Conservation (phyloP, 2,113 vertebrate species). For the Heterocephalus glaber region DNA sequence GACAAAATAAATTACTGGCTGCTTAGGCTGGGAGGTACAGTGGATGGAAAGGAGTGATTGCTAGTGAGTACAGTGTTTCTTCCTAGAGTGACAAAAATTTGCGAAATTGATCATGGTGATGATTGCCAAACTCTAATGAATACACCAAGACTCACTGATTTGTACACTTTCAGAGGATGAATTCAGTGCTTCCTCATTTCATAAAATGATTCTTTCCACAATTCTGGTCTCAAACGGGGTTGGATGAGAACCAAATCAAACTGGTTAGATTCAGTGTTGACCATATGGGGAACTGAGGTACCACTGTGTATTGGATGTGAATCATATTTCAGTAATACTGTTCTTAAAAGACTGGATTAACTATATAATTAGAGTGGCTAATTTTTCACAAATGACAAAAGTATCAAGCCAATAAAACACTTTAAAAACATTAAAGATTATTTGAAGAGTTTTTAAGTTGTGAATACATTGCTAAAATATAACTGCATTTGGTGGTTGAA, state of each 20-base stretch:
- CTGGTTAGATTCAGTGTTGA: too few species aligned
- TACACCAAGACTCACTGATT: background rate
- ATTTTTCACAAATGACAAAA: conserved; percentile 33
- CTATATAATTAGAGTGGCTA: background rate
- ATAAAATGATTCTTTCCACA: too few species aligned
- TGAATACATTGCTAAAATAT: background rate
- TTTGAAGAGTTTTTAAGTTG: background rate
- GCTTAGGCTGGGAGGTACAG: too few species aligned
- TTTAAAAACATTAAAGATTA: conserved; percentile 6
- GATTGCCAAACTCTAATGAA: background rate
- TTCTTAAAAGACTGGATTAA: background rate
- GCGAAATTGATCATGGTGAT: background rate
- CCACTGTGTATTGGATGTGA: background rate
- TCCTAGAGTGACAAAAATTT: background rate
- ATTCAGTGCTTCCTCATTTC: too few species aligned
- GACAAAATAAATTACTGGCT: background rate
- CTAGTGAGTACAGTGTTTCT: background rate
- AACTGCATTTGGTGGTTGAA: background rate
- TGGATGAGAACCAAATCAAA: too few species aligned
- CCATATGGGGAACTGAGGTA: too few species aligned
- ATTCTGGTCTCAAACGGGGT: too few species aligned
- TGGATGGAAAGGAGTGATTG: too few species aligned
- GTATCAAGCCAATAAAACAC: background rate
- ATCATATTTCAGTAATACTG: background rate
- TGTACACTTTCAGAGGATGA: background rate